Evolutionary conservation across 2,888 invertebrate genomes (phyloP).

Genomic region (Prosapia bicincta): DNA sequence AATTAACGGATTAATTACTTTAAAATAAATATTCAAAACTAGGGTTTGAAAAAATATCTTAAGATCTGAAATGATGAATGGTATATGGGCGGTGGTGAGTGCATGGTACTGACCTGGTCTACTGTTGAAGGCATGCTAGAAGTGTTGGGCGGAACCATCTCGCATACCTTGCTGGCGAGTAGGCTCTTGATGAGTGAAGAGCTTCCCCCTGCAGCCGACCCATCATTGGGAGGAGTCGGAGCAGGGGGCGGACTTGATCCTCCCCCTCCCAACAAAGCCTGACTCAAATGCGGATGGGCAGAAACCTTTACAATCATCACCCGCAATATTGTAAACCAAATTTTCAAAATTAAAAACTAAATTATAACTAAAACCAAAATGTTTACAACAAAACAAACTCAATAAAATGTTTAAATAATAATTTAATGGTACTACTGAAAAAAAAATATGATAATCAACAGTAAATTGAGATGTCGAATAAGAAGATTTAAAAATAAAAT

Average conservation of each 20-base stretch:
- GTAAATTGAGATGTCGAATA: no score
- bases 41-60: no score
- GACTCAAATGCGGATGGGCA: slow-evolving; percentile 60
- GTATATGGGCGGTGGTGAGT: neutral
- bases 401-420: neutral
- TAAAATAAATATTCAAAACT: no score
- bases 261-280: slow-evolving; percentile 51
- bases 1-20: no score
- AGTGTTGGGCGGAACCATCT: slow-evolving; percentile 50
- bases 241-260: slow-evolving; percentile 10
- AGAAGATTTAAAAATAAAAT: no score
- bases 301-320: slow-evolving; percentile 48
- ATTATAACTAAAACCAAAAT: neutral
- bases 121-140: slow-evolving; percentile 39
- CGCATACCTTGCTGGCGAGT: slow-evolving; percentile 88
- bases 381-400: neutral
- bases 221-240: neutral
- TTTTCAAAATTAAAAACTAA: neutral
- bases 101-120: slow-evolving; percentile 23
- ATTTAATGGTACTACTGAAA: neutral
- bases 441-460: no score
- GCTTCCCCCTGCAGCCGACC: slow-evolving; percentile 9
- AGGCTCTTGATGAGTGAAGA: slow-evolving; percentile 90
- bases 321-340: neutral
- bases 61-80: neutral